A percentile compares a stretch with the other conserved stretches of the same genome.
phyloP scores from a whole-genome alignment of 2,888 invertebrate genomes.

The Lathronympha strigana region DNA sequence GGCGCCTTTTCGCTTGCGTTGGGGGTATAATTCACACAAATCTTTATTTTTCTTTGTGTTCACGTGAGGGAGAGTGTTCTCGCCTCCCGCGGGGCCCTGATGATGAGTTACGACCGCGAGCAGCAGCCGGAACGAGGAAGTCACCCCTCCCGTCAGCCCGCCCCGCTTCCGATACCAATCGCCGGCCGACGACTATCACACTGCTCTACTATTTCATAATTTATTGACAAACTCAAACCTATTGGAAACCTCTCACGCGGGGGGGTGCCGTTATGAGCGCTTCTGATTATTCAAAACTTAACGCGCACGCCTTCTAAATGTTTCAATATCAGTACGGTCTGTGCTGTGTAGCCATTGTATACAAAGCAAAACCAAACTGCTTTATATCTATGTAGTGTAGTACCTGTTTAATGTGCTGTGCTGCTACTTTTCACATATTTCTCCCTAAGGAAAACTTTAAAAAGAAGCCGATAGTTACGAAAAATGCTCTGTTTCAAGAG shows the following conservation, averaged over 20 bases:
- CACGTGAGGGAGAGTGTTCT: constrained; percentile 60
- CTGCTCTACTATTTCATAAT: constrained; percentile 68
- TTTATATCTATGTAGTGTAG: too few relatives aligned
- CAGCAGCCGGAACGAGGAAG: constrained; percentile 70
- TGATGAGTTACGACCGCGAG: constrained; percentile 77
- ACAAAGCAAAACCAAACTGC: not conserved
- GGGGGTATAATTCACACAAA: constrained; percentile 77
- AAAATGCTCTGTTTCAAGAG: too few relatives aligned
- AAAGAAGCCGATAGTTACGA: too few relatives aligned
- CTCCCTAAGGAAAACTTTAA: too few relatives aligned
- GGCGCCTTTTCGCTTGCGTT: constrained; percentile 63
- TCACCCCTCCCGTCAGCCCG: constrained; percentile 73
- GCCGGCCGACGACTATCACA: constrained; percentile 63
- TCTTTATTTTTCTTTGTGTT: constrained; percentile 77
- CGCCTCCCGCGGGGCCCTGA: constrained; percentile 73
- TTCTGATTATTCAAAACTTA: not conserved
- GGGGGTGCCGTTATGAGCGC: not conserved
- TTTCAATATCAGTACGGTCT: not conserved
- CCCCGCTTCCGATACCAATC: constrained; percentile 80
- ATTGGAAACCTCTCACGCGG: constrained; percentile 11
- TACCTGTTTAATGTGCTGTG: too few relatives aligned
- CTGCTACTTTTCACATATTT: too few relatives aligned
- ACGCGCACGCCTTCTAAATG: constrained; percentile 1
- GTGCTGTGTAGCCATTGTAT: not conserved
- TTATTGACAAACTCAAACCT: constrained; percentile 61